Percentiles rank a stretch among this genome's conserved stretches.
Evolutionary conservation across 2,113 vertebrate species (phyloP).

Genomic region (Pholis gunnellus): DNA sequence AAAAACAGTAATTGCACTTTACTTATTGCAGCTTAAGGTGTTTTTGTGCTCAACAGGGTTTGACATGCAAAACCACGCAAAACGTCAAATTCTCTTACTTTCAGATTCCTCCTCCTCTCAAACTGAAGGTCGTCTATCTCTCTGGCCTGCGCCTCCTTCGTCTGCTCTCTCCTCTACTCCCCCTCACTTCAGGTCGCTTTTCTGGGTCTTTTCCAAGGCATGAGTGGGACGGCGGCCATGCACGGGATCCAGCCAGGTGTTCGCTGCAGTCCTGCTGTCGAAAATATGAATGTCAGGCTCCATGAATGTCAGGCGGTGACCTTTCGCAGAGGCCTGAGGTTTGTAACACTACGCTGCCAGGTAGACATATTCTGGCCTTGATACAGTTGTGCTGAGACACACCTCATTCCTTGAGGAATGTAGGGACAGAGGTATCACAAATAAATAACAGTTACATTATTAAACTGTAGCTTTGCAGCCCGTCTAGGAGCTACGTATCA

Average conservation of each 20-base stretch:
- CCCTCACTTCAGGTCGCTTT: slow-evolving; percentile 33
- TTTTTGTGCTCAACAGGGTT: background rate
- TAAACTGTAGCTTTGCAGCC: background rate
- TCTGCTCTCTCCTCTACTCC: slow-evolving; percentile 6
- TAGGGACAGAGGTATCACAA: background rate
- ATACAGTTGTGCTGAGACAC: slow-evolving; percentile 29
- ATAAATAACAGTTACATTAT: background rate
- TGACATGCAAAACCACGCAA: background rate
- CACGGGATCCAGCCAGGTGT: slow-evolving; percentile 41
- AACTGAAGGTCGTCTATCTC: background rate
- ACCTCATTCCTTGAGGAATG: slow-evolving; percentile 24
- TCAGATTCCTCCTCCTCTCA: slow-evolving; percentile 10
- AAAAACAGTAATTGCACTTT: background rate
- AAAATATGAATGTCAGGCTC: slow-evolving; percentile 39
- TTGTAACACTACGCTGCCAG: slow-evolving; percentile 59
- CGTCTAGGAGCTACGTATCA: background rate
- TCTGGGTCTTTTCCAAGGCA: slow-evolving; percentile 43
- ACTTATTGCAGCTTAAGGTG: background rate
- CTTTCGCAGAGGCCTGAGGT: slow-evolving; percentile 59
- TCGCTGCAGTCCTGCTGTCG: slow-evolving; percentile 45
- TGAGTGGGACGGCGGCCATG: slow-evolving; percentile 41
- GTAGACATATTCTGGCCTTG: slow-evolving; percentile 33
- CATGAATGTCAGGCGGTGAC: slow-evolving; percentile 51
- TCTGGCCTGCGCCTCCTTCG: slow-evolving; percentile 5
- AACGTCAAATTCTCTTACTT: background rate